phyloP scores from a whole-genome alignment of 2,113 vertebrate genomes.

The Coracopsis vasa region DNA sequence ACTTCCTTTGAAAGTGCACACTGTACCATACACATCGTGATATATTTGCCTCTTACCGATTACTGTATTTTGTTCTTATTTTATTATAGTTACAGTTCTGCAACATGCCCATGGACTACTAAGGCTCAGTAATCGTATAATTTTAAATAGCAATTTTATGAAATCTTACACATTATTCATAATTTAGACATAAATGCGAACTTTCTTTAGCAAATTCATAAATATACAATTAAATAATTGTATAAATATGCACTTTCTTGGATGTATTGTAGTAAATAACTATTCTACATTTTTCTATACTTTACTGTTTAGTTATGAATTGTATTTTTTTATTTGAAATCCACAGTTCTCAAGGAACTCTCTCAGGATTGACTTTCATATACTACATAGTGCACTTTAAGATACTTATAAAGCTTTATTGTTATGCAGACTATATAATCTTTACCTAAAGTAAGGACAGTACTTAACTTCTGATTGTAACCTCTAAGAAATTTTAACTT shows the following conservation, averaged over 20 bases:
- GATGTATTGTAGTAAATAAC: background rate
- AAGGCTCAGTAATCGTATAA: background rate
- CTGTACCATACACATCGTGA: background rate
- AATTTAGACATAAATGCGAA: background rate
- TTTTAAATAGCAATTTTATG: background rate
- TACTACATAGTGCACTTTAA: background rate
- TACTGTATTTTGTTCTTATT: background rate
- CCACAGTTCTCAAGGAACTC: conserved; percentile 24
- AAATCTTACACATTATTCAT: background rate
- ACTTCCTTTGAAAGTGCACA: conserved; percentile 24
- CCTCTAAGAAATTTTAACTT: background rate
- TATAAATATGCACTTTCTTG: background rate
- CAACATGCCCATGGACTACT: conserved; percentile 20
- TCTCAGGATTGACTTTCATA: conserved; percentile 1
- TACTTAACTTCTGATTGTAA: background rate
- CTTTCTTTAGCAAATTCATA: conserved; percentile 6
- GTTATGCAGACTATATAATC: conserved; percentile 25
- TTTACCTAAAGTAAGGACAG: conserved; percentile 16
- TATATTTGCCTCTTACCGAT: conserved; percentile 8
- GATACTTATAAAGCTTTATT: conserved; percentile 35
- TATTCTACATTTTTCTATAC: background rate
- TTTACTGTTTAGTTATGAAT: background rate
- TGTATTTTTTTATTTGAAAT: background rate
- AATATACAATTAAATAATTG: background rate
- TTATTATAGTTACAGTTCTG: background rate